Evolutionary conservation across 2,113 vertebrate species (phyloP).

Genomic region (Pungitius pungitius): DNA sequence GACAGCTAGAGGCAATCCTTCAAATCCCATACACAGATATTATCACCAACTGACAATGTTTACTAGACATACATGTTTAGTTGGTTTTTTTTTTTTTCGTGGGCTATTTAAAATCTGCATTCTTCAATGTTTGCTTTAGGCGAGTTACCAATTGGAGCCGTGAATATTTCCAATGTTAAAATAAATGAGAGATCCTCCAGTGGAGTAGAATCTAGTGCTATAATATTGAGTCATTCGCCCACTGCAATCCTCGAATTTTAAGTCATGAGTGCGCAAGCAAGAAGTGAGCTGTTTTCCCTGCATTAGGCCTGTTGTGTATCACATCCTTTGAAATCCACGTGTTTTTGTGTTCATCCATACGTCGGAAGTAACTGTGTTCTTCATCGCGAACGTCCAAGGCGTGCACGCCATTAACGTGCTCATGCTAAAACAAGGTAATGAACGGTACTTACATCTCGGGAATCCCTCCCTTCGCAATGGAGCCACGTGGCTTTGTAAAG

Average conservation of each 20-base stretch:
- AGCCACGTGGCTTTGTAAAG: conserved; percentile 49
- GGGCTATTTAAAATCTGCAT: conserved; percentile 49
- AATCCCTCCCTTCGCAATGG: conserved; percentile 42
- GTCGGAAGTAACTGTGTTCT: background rate
- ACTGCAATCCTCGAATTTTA: conserved; percentile 29
- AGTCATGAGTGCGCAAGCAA: conserved; percentile 22
- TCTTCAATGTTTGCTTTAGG: conserved; percentile 43
- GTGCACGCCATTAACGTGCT: conserved; percentile 26
- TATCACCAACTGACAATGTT: conserved; percentile 40
- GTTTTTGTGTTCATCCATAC: conserved; percentile 1
- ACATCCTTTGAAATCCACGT: no score
- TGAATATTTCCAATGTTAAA: conserved; percentile 54
- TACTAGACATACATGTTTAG: conserved; percentile 14
- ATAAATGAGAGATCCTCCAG: conserved; percentile 42
- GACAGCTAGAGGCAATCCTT: conserved; percentile 49
- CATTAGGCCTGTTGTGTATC: conserved; percentile 16
- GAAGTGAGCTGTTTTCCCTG: conserved; percentile 19
- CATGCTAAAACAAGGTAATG: conserved; percentile 43
- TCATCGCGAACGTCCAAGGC: conserved; percentile 45
- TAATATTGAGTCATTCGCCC: conserved; percentile 53
- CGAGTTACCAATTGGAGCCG: conserved; percentile 41
- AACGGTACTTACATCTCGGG: conserved; percentile 38
- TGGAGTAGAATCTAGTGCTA: conserved; percentile 39
- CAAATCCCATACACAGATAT: conserved; percentile 56
- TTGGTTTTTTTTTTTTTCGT: background rate